Evolutionary conservation across 2,113 vertebrate genomes (phyloP).

Genomic region (Nycticorax nycticorax): DNA sequence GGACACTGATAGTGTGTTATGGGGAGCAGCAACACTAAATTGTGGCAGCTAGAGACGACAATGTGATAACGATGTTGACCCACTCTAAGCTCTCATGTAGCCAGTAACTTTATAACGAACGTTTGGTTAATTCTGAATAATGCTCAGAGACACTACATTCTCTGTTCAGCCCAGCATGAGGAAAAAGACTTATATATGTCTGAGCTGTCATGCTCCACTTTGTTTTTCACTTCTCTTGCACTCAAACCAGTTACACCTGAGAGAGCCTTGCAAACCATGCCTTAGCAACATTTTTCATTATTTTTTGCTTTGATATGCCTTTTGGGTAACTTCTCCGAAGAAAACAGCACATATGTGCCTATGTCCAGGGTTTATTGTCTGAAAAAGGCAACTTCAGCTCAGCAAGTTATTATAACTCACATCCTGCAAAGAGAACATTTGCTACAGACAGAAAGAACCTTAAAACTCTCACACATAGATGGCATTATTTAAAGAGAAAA

Average conservation of each 20-base stretch:
- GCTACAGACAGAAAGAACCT: neutral
- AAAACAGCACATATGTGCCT: neutral
- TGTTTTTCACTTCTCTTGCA: neutral
- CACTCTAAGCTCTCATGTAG: neutral
- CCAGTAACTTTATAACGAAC: neutral
- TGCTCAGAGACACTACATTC: rapidly evolving
- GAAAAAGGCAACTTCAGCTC: neutral
- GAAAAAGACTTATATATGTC: neutral
- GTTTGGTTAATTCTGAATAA: neutral
- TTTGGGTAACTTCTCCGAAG: neutral
- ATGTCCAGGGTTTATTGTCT: neutral
- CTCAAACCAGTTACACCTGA: neutral
- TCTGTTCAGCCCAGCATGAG: neutral
- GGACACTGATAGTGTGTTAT: neutral
- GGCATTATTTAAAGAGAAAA: neutral
- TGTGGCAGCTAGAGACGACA: neutral
- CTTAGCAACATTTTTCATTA: neutral
- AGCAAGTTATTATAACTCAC: neutral
- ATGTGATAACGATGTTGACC: rapidly evolving
- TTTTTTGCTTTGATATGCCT: neutral
- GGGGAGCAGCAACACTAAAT: neutral
- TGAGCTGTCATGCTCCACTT: neutral
- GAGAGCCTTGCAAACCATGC: neutral
- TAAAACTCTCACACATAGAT: neutral
- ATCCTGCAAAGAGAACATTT: neutral